Percentiles rank a stretch among this genome's conserved stretches.
Evolutionary conservation across 2,888 invertebrate species (phyloP).

Genomic region (Synergus japonicus): DNA sequence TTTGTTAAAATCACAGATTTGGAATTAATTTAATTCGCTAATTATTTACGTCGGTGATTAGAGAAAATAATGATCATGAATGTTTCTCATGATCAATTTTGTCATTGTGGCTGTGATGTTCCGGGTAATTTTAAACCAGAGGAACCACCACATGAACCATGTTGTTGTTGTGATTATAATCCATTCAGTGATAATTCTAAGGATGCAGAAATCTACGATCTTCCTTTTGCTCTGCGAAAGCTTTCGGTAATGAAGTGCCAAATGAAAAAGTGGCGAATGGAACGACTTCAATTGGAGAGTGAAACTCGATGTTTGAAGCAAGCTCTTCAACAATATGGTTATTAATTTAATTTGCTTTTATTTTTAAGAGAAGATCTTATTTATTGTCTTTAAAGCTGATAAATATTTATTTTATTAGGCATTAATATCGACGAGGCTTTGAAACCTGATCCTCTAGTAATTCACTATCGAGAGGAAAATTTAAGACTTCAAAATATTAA

Average conservation of each 20-base stretch:
- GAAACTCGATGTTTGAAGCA: slow-evolving; percentile 69
- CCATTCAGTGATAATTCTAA: slow-evolving; percentile 66
- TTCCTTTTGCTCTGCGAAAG: slow-evolving; percentile 68
- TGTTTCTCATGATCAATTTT: slow-evolving; percentile 20
- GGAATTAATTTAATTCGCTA: neutral
- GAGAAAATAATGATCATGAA: neutral
- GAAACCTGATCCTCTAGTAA: slow-evolving; percentile 68
- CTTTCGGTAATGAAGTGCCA: slow-evolving; percentile 72
- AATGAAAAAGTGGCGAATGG: slow-evolving; percentile 72
- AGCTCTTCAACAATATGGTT: slow-evolving; percentile 66
- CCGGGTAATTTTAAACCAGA: slow-evolving; percentile 31
- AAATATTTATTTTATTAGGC: slow-evolving; percentile 55
- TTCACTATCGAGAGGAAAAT: slow-evolving; percentile 68
- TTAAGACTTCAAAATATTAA: slow-evolving; percentile 64
- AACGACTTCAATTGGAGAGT: slow-evolving; percentile 69
- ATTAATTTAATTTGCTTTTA: slow-evolving; percentile 15
- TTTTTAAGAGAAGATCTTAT: neutral
- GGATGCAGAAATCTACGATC: slow-evolving; percentile 67
- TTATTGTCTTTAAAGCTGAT: neutral
- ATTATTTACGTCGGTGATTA: neutral
- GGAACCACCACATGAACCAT: slow-evolving; percentile 58
- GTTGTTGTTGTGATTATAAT: slow-evolving; percentile 68
- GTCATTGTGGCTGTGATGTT: slow-evolving; percentile 48
- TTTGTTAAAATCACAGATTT: neutral
- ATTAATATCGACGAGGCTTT: slow-evolving; percentile 62